Base-by-base conservation (phyloP, 2,113 vertebrate genomes). In the Hippocampus mohnikei region DNA sequence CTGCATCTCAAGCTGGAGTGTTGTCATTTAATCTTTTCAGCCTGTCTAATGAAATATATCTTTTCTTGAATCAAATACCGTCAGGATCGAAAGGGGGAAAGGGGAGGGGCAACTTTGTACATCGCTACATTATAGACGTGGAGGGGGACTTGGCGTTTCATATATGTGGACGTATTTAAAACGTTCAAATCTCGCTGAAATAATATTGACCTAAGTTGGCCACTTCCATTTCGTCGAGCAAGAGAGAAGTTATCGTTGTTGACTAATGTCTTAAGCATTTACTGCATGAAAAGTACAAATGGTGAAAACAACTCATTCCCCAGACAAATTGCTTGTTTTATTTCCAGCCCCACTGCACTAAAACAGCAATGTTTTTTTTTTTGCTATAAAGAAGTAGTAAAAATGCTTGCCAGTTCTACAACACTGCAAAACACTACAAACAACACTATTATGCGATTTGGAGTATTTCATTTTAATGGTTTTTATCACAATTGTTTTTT, bases 11-110 rank as follows among this genome's bases (percentile, higher is more conserved):
- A 71, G 68, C 50, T 67, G 40, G 53, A 42, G 23, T 33, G 72
- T 77, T 75, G 56, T 23, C 73, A 71, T 82, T 75, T 62, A 68
- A 78, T 83, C 37, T 70, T 67, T 73, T 69, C 50, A 63, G 50
- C 44, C 65, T 70, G 71, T 72, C 52, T 42, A 41, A 41, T 41
- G 61, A 41, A 50, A 48, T 48, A 29, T 48, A 44, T 20, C 21
- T 16, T 5, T 16, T 9, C 23, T 27, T 66, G 48, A 29, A 66
- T 48, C 12, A 46, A 25, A 66, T 29, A 50, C 27, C 21, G 44
- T 7, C 41, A 44, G 11, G 11, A n/a, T 23, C 25, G 2, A 53
- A n/a, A n/a, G 21, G 52, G 3, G 52, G 58, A 29, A 33, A 12
- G 56, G 23, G 27, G 5, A 5, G 25, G 18, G 27, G 33, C 59